phyloP scores from a whole-genome alignment of 2,888 invertebrate species.

The Ochropleura leucogaster region DNA sequence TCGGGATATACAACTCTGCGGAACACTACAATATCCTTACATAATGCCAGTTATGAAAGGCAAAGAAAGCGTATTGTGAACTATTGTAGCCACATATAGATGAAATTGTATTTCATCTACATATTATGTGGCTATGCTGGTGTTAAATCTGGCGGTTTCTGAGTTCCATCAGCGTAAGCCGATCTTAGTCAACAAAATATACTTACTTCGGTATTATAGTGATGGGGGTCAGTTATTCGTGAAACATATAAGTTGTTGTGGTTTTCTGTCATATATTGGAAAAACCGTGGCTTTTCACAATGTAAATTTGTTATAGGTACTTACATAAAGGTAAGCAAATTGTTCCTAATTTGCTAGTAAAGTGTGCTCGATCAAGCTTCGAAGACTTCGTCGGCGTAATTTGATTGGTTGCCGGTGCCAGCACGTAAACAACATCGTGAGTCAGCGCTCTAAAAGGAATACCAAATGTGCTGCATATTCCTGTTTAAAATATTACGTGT shows the following conservation, averaged over 20 bases:
- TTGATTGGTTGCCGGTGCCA: slow-evolving; percentile 13
- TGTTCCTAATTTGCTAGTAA: background rate
- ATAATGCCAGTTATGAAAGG: background rate
- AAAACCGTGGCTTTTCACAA: background rate
- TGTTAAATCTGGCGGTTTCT: background rate
- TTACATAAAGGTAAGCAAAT: background rate
- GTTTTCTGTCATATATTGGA: background rate
- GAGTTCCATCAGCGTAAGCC: background rate
- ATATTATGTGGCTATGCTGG: background rate
- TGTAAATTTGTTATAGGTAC: background rate
- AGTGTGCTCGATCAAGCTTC: background rate
- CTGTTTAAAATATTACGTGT: slow-evolving; percentile 21
- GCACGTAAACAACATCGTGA: slow-evolving; percentile 17
- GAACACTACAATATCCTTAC: background rate
- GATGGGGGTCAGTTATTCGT: background rate
- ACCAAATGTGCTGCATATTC: slow-evolving; percentile 1
- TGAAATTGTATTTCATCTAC: background rate
- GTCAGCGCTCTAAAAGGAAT: slow-evolving; percentile 13
- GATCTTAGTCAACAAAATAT: background rate
- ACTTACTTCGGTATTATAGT: background rate
- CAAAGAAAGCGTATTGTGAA: background rate
- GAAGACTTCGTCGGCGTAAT: slow-evolving; percentile 16
- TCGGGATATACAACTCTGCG: background rate
- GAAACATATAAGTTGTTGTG: background rate
- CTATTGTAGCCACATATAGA: background rate